Percentiles rank a stretch among this genome's conserved stretches.
These are phyloP conservation scores for Sebastes goodei DNA, from an alignment of 2,797 vertebrate species.

Conservation along the genomic window DNA sequence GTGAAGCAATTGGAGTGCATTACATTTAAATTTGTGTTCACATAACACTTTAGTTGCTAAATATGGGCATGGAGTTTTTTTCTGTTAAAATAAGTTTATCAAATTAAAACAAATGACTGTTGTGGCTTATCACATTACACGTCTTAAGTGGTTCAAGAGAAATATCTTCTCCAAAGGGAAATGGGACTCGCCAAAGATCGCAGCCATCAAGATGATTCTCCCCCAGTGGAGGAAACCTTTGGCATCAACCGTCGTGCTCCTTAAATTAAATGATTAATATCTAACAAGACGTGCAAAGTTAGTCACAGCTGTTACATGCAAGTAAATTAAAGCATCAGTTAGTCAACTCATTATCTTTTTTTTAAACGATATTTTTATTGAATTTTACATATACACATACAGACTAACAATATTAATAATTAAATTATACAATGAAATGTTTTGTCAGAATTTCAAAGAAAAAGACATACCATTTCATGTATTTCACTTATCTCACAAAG, in stretches of 20 bases:
- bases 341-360: background rate
- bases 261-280: too few relatives aligned
- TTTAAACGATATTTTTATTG: too few relatives aligned
- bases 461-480: too few relatives aligned
- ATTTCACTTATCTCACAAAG: too few relatives aligned
- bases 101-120: background rate
- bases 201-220: background rate
- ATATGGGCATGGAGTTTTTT: background rate
- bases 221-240: background rate
- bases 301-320: too few relatives aligned
- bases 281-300: too few relatives aligned
- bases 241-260: too few relatives aligned
- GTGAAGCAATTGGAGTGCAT: background rate
- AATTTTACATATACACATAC: too few relatives aligned
- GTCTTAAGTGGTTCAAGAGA: too few relatives aligned
- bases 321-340: background rate
- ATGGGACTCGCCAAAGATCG: background rate
- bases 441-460: too few relatives aligned
- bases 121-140: background rate
- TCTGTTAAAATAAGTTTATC: background rate
- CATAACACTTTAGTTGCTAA: background rate
- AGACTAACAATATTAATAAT: too few relatives aligned
- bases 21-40: rapidly evolving
- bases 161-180: background rate
- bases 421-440: too few relatives aligned